These are phyloP conservation scores for Calcarius ornatus DNA, from an alignment of 2,113 vertebrate genomes.

Conservation along the genomic window DNA sequence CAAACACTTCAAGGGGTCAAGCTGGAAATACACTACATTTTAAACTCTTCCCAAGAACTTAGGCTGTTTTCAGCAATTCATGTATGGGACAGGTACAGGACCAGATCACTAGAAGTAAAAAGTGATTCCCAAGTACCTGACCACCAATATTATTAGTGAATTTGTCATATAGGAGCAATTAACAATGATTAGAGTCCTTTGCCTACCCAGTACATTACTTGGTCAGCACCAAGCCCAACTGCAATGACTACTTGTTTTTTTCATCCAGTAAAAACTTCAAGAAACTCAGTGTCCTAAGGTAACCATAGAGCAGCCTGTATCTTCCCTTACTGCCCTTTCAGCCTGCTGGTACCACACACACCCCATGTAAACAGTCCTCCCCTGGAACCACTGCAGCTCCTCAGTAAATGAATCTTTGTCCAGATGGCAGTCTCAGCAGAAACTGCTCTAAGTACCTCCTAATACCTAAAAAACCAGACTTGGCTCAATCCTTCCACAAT, in stretches of 20 bases:
- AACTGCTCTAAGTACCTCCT: conserved; percentile 57
- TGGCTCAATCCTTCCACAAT: conserved; percentile 73
- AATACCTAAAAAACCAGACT: conserved; percentile 57
- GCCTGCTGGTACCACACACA: not conserved
- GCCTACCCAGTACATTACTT: not conserved
- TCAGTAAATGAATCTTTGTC: conserved; percentile 19
- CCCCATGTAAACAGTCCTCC: not conserved
- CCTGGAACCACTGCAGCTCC: not conserved
- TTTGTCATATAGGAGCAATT: not conserved
- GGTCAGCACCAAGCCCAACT: not conserved
- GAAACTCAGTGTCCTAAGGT: not conserved
- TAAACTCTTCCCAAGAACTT: not conserved
- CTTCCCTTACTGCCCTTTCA: not conserved
- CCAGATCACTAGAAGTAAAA: not conserved
- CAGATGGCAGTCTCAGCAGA: conserved; percentile 74
- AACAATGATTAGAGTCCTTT: not conserved
- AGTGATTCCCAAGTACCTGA: not conserved
- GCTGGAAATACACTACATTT: not conserved
- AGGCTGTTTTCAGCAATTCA: not conserved
- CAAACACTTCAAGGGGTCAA: not conserved
- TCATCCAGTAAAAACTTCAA: not conserved
- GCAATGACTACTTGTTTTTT: not conserved
- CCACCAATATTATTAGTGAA: not conserved
- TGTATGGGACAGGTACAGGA: rapidly evolving
- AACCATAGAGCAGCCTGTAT: not conserved